Percentiles rank a stretch among this genome's conserved stretches.
These are phyloP conservation scores for Athalia rosae DNA, from an alignment of 2,888 invertebrate genomes.

Conservation along the genomic window DNA sequence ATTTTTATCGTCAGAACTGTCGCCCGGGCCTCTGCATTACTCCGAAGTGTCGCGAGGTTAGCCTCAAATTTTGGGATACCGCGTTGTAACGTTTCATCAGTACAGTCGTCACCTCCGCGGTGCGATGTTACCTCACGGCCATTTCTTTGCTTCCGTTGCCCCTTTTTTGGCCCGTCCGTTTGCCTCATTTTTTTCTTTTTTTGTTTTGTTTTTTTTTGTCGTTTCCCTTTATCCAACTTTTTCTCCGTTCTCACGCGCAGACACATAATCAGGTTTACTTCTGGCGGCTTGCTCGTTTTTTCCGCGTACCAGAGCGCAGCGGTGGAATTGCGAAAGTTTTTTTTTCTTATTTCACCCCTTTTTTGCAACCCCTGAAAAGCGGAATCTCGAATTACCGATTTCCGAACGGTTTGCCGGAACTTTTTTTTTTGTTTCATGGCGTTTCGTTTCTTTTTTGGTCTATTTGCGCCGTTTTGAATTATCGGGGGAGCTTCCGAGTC, in stretches of 20 bases:
- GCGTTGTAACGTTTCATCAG: slow-evolving; percentile 16
- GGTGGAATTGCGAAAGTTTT: no score
- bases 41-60: slow-evolving; percentile 12
- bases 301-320: no score
- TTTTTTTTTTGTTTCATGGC: no score
- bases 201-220: neutral
- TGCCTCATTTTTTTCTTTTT: neutral
- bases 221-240: no score
- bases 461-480: neutral
- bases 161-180: neutral
- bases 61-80: slow-evolving; percentile 18
- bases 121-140: neutral
- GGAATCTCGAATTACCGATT: no score
- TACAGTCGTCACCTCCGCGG: neutral
- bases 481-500: neutral
- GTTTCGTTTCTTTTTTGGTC: neutral
- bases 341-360: no score
- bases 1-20: neutral
- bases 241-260: neutral
- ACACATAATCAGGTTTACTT: no score
- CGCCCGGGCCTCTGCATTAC: neutral
- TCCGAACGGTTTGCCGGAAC: no score
- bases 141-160: neutral
- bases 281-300: no score
- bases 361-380: no score